Conservation (phyloP, 2,113 vertebrate species). For the Callaeas wilsoni region DNA sequence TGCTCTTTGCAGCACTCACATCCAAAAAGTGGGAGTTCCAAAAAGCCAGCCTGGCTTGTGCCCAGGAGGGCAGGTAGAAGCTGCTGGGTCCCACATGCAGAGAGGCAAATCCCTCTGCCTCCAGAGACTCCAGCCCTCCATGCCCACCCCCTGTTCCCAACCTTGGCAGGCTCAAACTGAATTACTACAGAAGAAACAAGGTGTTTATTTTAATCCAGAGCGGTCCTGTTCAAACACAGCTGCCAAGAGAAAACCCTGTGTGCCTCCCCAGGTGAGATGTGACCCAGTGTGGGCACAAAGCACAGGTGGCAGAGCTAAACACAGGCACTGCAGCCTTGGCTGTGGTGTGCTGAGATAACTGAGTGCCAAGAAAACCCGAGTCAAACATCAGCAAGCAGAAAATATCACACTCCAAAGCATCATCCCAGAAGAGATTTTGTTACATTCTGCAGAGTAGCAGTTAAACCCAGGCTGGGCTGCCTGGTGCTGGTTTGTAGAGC, state of each 20-base stretch:
- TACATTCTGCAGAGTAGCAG: neutral
- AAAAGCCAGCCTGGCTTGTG: neutral
- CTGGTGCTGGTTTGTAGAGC: neutral
- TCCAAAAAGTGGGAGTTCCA: neutral
- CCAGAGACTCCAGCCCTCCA: fast-evolving
- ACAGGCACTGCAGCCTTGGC: neutral
- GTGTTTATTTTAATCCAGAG: neutral
- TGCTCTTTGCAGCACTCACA: neutral
- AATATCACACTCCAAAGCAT: neutral
- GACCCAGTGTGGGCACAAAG: neutral
- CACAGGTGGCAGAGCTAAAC: neutral
- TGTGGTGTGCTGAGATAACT: neutral
- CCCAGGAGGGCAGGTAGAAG: neutral
- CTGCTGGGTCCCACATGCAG: neutral
- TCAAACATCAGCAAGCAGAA: neutral
- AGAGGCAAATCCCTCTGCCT: neutral
- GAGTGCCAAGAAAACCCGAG: neutral
- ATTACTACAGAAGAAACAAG: neutral
- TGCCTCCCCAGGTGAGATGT: neutral
- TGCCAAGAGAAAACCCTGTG: neutral
- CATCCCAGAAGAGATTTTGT: neutral
- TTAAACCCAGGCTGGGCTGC: neutral
- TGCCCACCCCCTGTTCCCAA: neutral
- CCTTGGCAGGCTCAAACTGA: neutral
- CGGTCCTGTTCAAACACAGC: fast-evolving